Percentiles rank a stretch among this genome's conserved stretches.
Evolutionary conservation across 2,888 invertebrate species (phyloP).

Genomic region (Adela reaumurella): DNA sequence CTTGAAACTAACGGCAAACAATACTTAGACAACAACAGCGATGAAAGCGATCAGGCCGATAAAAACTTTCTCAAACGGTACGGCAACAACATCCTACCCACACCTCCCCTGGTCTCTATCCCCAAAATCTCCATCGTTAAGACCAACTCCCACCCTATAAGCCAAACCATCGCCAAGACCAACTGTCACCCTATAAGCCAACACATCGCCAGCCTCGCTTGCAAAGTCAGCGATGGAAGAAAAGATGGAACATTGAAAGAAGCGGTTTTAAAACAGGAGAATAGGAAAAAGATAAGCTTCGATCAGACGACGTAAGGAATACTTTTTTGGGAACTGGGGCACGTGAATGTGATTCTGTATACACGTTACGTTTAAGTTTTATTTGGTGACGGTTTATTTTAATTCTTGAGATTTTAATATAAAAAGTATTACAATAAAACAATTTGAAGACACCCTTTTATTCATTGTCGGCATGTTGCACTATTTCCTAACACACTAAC

Average conservation of each 20-base stretch:
- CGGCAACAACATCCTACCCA: slow-evolving; percentile 45
- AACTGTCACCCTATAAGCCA: slow-evolving; percentile 1
- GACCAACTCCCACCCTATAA: slow-evolving; percentile 1
- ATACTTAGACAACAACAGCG: slow-evolving; percentile 16
- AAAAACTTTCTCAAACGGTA: slow-evolving; percentile 48
- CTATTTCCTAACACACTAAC: no score
- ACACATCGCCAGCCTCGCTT: not conserved
- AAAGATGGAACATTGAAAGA: not conserved
- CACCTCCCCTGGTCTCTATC: slow-evolving; percentile 43
- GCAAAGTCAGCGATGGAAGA: not conserved
- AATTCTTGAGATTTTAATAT: no score
- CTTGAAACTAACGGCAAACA: not conserved
- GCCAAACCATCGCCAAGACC: not conserved
- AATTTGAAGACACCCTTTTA: no score
- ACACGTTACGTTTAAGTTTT: no score
- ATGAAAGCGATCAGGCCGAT: slow-evolving; percentile 32
- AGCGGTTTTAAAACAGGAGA: not conserved
- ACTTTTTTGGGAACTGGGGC: no score
- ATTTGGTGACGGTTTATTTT: no score
- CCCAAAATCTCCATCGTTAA: slow-evolving; percentile 31
- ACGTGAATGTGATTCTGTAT: no score
- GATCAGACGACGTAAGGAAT: no score
- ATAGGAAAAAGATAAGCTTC: no score
- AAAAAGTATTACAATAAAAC: no score
- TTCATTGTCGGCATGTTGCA: no score